Percentiles rank a stretch among this genome's conserved stretches.
Conservation (phyloP, 2,113 vertebrate genomes). For the Indicator indicator region DNA sequence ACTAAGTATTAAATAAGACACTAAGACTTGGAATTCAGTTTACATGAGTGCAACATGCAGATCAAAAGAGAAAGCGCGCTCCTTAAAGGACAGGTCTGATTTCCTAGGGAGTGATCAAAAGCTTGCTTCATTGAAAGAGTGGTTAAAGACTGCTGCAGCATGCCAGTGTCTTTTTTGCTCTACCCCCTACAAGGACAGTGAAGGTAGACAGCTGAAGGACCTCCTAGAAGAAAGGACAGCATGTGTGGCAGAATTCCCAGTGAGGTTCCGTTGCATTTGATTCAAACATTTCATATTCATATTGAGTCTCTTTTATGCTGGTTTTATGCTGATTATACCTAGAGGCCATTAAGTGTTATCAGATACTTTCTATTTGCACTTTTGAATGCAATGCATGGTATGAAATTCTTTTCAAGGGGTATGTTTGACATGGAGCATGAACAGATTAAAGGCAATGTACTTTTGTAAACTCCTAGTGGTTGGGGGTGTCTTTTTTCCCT, state of each 20-base stretch:
- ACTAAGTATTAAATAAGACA: not conserved
- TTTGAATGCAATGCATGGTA: not conserved
- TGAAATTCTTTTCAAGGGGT: not conserved
- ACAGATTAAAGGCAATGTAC: not conserved
- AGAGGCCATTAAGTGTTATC: constrained; percentile 56
- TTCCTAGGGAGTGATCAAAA: constrained; percentile 28
- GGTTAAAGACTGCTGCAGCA: constrained; percentile 19
- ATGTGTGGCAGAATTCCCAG: constrained; percentile 15
- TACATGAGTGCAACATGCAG: not conserved
- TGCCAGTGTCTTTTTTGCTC: not conserved
- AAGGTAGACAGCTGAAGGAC: constrained; percentile 26
- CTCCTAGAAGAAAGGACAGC: constrained; percentile 48
- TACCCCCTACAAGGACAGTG: constrained; percentile 23
- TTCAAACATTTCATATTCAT: constrained; percentile 39
- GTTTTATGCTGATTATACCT: constrained; percentile 63
- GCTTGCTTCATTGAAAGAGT: constrained; percentile 26
- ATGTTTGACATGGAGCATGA: constrained; percentile 40
- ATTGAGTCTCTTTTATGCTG: constrained; percentile 47
- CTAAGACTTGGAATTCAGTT: not conserved
- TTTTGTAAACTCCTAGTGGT: not conserved
- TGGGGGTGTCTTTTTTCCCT: not conserved
- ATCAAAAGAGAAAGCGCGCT: not conserved
- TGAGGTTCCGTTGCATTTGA: constrained; percentile 17
- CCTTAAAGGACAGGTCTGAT: constrained; percentile 12
- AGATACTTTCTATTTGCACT: constrained; percentile 33